Evolutionary conservation across 2,888 invertebrate species (phyloP).

Genomic region (Hypsopygia costalis): DNA sequence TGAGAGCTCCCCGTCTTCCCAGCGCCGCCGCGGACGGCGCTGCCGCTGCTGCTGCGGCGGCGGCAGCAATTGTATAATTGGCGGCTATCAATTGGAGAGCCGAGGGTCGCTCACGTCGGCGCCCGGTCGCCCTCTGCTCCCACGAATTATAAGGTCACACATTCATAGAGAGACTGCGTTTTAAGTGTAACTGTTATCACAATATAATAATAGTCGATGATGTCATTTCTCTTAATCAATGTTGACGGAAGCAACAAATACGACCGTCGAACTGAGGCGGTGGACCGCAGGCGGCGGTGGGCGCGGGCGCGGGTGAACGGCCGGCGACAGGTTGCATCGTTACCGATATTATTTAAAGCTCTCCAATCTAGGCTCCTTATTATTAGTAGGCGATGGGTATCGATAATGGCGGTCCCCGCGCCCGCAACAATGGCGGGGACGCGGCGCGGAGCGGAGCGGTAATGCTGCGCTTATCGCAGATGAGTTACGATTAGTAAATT

Average conservation of each 20-base stretch:
- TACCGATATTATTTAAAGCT: constrained; percentile 42
- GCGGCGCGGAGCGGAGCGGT: constrained; percentile 22
- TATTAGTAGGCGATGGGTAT: constrained; percentile 39
- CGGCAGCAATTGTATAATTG: constrained; percentile 60
- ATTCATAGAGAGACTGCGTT: background rate
- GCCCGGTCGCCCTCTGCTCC: constrained; percentile 16
- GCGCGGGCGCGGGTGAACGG: constrained; percentile 26
- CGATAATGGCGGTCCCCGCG: constrained; percentile 23
- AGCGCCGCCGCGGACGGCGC: background rate
- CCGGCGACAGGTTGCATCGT: constrained; percentile 19
- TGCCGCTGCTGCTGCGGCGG: background rate
- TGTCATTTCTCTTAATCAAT: too few species aligned
- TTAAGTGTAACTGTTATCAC: too few species aligned
- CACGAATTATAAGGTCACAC: too few species aligned
- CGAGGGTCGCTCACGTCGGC: constrained; percentile 16
- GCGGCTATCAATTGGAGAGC: constrained; percentile 42
- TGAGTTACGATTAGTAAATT: constrained; percentile 73
- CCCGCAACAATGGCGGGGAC: constrained; percentile 18
- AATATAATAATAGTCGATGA: too few species aligned
- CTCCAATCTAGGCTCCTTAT: constrained; percentile 41
- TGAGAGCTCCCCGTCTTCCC: background rate
- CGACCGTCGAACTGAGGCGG: constrained; percentile 9
- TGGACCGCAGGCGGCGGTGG: constrained; percentile 11
- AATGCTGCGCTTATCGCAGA: constrained; percentile 60
- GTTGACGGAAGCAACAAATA: background rate